These are phyloP conservation scores for Perognathus longimembris DNA, from an alignment of 2,113 vertebrate genomes.

Conservation along the genomic window DNA sequence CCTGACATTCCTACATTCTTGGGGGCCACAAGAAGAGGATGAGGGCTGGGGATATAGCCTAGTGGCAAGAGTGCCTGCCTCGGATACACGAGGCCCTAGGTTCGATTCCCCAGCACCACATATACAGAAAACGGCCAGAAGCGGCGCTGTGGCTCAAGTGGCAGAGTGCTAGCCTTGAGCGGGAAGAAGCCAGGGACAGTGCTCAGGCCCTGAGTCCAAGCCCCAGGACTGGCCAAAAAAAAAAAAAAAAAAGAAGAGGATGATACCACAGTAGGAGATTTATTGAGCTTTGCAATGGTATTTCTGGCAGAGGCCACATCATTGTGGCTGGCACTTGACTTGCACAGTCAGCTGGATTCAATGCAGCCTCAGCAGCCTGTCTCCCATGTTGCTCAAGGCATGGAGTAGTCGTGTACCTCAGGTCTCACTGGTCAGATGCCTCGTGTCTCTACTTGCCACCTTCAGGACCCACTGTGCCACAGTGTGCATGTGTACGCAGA, in stretches of 20 bases:
- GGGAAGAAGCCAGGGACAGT: too few relatives aligned
- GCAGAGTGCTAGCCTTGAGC: too few relatives aligned
- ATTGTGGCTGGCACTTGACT: fast-evolving
- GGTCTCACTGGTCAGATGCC: background rate
- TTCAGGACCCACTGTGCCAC: background rate
- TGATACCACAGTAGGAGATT: fast-evolving
- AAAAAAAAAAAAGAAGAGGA: background rate
- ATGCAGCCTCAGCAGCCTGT: background rate
- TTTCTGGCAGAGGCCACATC: background rate
- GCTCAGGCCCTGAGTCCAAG: too few relatives aligned
- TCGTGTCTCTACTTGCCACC: background rate
- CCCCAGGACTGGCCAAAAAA: too few relatives aligned
- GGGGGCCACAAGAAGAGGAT: background rate
- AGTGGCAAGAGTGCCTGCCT: too few relatives aligned
- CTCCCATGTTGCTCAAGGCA: background rate
- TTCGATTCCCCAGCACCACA: too few relatives aligned
- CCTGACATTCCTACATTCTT: background rate
- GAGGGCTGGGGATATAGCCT: too few relatives aligned
- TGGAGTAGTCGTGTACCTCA: background rate
- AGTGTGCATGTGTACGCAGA: background rate
- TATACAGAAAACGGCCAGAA: too few relatives aligned
- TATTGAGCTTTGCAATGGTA: background rate
- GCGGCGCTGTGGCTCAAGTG: too few relatives aligned
- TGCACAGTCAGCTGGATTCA: too few relatives aligned
- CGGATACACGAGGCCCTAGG: too few relatives aligned